phyloP scores from a whole-genome alignment of 1,140 invertebrate species.

The Gryon sp. region DNA sequence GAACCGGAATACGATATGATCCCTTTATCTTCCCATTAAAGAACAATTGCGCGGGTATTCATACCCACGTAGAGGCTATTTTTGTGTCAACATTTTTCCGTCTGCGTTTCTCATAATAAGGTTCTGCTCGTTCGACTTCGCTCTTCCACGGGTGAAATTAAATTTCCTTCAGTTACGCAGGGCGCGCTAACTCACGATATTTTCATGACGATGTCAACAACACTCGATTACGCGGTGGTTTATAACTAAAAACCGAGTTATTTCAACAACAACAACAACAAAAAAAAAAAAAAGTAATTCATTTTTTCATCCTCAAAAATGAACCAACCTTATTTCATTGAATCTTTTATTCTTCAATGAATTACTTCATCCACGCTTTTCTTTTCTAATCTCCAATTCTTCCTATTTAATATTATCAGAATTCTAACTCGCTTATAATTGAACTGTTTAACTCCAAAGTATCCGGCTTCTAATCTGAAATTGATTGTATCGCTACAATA shows the following conservation, averaged over 20 bases:
- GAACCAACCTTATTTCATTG: too few species aligned
- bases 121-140: slow-evolving; percentile 41
- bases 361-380: too few species aligned
- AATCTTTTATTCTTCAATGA: too few species aligned
- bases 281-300: too few species aligned
- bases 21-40: slow-evolving; percentile 27
- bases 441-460: too few species aligned
- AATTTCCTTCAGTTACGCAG: slow-evolving; percentile 63
- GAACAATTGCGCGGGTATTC: slow-evolving; percentile 31
- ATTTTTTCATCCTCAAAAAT: too few species aligned
- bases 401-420: too few species aligned
- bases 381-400: too few species aligned
- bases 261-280: too few species aligned
- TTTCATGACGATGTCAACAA: slow-evolving; percentile 35
- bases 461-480: too few species aligned
- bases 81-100: slow-evolving; percentile 30
- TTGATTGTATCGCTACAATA: too few species aligned
- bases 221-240: slow-evolving; percentile 40
- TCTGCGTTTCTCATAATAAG: slow-evolving; percentile 34
- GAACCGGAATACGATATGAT: slow-evolving; percentile 26
- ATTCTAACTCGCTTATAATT: too few species aligned
- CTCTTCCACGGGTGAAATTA: slow-evolving; percentile 66
- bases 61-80: slow-evolving; percentile 28
- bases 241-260: slow-evolving; percentile 70
- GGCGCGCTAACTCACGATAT: slow-evolving; percentile 35